Conservation (phyloP, 2,113 vertebrate genomes). For the Zosterops japonicus region DNA sequence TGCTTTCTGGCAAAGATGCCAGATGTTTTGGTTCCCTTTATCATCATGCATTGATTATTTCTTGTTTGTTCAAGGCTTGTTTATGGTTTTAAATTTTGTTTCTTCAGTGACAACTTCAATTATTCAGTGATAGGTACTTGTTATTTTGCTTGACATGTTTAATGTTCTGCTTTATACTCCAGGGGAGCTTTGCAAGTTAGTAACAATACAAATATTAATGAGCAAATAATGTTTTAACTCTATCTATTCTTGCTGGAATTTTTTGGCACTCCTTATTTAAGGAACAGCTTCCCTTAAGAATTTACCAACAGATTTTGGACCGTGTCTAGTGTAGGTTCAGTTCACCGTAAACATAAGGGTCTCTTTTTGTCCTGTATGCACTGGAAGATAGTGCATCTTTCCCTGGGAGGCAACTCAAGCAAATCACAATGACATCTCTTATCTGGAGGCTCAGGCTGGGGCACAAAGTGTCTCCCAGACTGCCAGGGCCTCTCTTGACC, state of each 20-base stretch:
- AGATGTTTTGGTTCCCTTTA: conserved; percentile 56
- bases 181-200: not conserved
- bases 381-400: not conserved
- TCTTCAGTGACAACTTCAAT: not conserved
- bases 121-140: not conserved
- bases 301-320: not conserved
- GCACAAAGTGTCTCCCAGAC: not conserved
- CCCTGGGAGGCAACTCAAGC: not conserved
- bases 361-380: not conserved
- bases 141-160: not conserved
- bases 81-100: conserved; percentile 27
- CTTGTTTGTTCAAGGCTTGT: conserved; percentile 32
- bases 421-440: not conserved
- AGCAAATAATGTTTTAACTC: not conserved
- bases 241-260: not conserved
- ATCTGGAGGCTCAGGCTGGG: not conserved
- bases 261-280: not conserved
- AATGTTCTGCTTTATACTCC: not conserved
- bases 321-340: not conserved
- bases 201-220: not conserved
- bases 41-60: conserved; percentile 33
- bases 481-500: not conserved
- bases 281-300: not conserved
- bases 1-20: conserved; percentile 4
- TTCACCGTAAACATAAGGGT: not conserved